phyloP scores from a whole-genome alignment of 30 jellyfish, hydroid and myxozoan genomes.

The Morbakka virulenta region DNA sequence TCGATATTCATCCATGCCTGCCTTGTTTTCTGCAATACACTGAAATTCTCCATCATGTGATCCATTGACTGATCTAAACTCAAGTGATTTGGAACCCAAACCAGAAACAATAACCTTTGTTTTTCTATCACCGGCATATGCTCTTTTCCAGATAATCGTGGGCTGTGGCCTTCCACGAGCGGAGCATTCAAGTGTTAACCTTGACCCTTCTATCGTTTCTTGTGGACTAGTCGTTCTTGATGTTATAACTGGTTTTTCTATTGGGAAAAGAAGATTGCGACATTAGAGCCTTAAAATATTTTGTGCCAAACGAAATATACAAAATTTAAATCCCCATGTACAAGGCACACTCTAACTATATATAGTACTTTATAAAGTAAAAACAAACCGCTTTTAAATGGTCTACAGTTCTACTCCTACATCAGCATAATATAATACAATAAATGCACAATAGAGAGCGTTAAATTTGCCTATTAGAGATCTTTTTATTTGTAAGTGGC shows the following conservation, averaged over 20 bases:
- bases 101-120: conserved; percentile 31
- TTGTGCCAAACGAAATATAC: too few relatives aligned
- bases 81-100: neutral
- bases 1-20: conserved; percentile 34
- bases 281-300: too few relatives aligned
- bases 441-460: too few relatives aligned
- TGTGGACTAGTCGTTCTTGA: neutral
- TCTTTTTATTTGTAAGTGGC: too few relatives aligned
- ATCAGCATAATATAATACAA: too few relatives aligned
- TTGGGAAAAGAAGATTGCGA: neutral
- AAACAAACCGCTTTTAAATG: too few relatives aligned
- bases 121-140: conserved; percentile 3
- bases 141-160: conserved; percentile 27
- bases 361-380: too few relatives aligned
- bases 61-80: conserved; percentile 7
- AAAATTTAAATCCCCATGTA: too few relatives aligned
- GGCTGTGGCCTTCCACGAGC: conserved; percentile 45
- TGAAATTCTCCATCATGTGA: conserved; percentile 49
- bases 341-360: too few relatives aligned
- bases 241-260: conserved; percentile 27
- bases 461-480: too few relatives aligned
- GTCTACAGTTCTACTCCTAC: too few relatives aligned
- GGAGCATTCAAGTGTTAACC: conserved; percentile 23
- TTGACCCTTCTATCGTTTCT: conserved; percentile 33
- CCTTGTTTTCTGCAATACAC: conserved; percentile 72